A percentile compares a stretch with the other conserved stretches of the same genome.
These are phyloP conservation scores for Pluvianellus socialis DNA, from an alignment of 2,113 vertebrate genomes.

Conservation along the genomic window DNA sequence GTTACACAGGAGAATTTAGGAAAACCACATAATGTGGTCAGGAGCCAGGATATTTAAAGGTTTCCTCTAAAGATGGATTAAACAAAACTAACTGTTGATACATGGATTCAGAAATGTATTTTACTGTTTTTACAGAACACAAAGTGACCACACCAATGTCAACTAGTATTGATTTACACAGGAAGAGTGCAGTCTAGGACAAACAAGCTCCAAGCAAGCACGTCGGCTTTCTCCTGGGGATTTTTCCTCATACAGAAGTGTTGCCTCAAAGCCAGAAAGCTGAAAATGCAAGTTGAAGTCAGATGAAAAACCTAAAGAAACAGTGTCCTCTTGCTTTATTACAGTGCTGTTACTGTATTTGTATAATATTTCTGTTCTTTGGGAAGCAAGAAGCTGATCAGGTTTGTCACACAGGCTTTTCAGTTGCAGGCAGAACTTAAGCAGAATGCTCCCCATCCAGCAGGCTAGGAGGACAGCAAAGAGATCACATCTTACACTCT, in stretches of 20 bases:
- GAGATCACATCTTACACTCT: neutral
- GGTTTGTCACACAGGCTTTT: neutral
- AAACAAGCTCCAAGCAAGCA: neutral
- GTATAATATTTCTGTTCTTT: neutral
- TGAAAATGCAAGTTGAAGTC: neutral
- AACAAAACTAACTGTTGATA: conserved; percentile 1
- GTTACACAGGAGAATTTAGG: neutral
- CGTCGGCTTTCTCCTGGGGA: neutral
- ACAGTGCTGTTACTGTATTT: neutral
- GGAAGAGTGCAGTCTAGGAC: neutral
- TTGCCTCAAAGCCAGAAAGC: neutral
- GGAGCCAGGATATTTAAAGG: neutral
- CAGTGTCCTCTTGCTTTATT: neutral
- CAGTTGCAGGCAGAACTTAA: neutral
- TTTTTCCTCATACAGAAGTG: neutral
- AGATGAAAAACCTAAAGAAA: neutral
- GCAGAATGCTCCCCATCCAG: neutral
- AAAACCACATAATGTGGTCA: neutral
- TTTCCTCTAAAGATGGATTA: neutral
- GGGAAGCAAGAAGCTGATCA: neutral
- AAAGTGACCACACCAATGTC: neutral
- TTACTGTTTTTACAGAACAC: neutral
- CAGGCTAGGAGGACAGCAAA: neutral
- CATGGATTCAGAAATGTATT: neutral
- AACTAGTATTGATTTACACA: neutral